A percentile compares a stretch with the other conserved stretches of the same genome.
Conservation (phyloP, 1,140 invertebrate genomes). For the Microplitis mediator region DNA sequence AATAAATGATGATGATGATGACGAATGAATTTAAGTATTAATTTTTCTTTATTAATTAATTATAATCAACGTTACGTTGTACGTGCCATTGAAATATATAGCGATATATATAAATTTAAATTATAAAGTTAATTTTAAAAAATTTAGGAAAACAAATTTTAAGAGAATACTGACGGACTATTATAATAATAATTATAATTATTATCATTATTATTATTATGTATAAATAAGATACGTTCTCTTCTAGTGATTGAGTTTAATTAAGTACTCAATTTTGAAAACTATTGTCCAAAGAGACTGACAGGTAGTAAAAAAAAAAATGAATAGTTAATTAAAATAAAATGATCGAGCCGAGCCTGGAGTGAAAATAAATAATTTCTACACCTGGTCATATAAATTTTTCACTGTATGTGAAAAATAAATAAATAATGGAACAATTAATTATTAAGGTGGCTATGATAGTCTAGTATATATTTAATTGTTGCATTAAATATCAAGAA, state of each 20-base stretch:
- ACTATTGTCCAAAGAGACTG: constrained; percentile 15
- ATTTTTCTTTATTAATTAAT: not conserved
- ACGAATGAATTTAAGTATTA: not conserved
- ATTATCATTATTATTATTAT: not conserved
- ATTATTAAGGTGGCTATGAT: constrained; percentile 22
- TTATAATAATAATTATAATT: not conserved
- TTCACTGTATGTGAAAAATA: not conserved
- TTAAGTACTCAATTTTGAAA: not conserved
- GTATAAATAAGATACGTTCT: not conserved
- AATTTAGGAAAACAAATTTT: not conserved
- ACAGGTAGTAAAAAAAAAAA: constrained; percentile 2
- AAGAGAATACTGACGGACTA: not conserved
- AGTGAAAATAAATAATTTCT: not conserved
- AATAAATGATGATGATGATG: not conserved
- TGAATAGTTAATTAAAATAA: constrained; percentile 2
- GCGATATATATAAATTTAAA: not conserved
- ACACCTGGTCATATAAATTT: not conserved
- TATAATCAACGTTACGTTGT: not conserved
- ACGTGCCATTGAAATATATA: constrained; percentile 3
- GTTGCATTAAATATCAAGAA: constrained; percentile 16
- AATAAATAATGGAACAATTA: constrained; percentile 19
- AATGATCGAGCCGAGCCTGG: constrained; percentile 18
- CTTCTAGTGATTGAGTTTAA: not conserved
- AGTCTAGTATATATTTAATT: constrained; percentile 17
- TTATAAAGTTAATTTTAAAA: not conserved